These are phyloP conservation scores for Acrobasis suavella DNA, from an alignment of 2,888 invertebrate genomes.

Conservation along the genomic window DNA sequence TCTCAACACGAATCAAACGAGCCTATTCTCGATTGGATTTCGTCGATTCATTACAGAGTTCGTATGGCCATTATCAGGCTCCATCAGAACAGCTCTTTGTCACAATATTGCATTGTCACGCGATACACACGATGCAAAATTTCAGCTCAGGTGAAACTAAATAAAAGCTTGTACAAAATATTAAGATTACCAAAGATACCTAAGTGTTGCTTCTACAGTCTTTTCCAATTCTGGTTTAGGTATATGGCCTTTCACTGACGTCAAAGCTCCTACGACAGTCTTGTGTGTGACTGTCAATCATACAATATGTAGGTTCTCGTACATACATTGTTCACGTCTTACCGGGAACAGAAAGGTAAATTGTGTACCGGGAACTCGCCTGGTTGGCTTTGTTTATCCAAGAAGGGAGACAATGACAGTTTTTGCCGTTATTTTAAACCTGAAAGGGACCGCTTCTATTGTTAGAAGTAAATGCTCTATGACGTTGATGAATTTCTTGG, in stretches of 20 bases:
- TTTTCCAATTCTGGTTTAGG: background rate
- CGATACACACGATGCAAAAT: too few species aligned
- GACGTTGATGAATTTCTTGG: constrained; percentile 42
- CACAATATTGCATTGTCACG: too few species aligned
- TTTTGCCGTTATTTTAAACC: constrained; percentile 53
- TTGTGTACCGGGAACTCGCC: constrained; percentile 58
- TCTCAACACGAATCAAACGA: too few species aligned
- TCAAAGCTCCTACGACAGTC: constrained; percentile 13
- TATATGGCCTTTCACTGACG: background rate
- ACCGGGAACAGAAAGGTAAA: constrained; percentile 59
- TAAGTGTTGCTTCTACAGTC: background rate
- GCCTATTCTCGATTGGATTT: too few species aligned
- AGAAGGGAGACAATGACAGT: constrained; percentile 63
- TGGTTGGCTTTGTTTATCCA: constrained; percentile 60
- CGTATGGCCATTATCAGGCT: too few species aligned
- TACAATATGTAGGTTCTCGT: constrained; percentile 50
- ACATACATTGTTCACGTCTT: constrained; percentile 64
- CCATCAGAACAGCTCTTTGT: too few species aligned
- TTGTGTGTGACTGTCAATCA: constrained; percentile 47
- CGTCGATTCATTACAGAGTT: too few species aligned
- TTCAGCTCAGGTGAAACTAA: too few species aligned
- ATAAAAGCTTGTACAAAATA: background rate
- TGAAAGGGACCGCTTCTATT: constrained; percentile 52
- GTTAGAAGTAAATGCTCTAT: constrained; percentile 50
- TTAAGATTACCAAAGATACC: background rate